Percentiles rank a stretch among this genome's conserved stretches.
phyloP scores from a whole-genome alignment of 1,140 invertebrate genomes.

The Drosophila grimshawi region DNA sequence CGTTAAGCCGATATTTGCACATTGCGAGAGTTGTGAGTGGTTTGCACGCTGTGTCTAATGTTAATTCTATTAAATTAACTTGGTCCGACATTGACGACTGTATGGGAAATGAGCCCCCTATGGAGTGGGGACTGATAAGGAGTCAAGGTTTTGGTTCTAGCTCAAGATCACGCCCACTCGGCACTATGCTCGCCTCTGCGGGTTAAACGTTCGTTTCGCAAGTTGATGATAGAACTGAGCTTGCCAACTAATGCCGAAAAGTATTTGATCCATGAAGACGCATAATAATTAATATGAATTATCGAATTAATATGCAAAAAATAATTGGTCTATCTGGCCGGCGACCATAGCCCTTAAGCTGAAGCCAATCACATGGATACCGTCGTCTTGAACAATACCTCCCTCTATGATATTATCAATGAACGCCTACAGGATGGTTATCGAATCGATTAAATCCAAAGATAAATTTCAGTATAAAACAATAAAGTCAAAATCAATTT shows the following conservation, averaged over 20 bases:
- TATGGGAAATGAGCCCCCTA: conserved; percentile 36
- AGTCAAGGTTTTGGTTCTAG: conserved; percentile 54
- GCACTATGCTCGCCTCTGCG: conserved; percentile 7
- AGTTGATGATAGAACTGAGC: neutral
- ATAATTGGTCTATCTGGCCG: conserved; percentile 90
- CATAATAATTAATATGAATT: conserved; percentile 1
- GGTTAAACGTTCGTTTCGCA: conserved; percentile 13
- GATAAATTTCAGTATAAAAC: too few species aligned
- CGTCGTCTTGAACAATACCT: conserved; percentile 85
- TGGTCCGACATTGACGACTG: conserved; percentile 30
- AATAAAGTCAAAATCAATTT: too few species aligned
- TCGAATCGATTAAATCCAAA: neutral
- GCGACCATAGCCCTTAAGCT: conserved; percentile 95
- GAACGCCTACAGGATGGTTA: conserved; percentile 86
- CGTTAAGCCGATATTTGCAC: conserved; percentile 44
- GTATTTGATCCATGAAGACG: too few species aligned
- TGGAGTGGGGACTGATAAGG: conserved; percentile 37
- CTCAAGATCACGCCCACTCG: conserved; percentile 49
- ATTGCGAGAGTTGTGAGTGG: conserved; percentile 43
- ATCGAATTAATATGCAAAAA: conserved; percentile 32
- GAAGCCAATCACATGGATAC: conserved; percentile 94
- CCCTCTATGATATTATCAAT: conserved; percentile 87
- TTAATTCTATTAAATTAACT: conserved; percentile 61
- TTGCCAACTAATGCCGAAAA: neutral
- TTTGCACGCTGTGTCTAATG: conserved; percentile 44